These are phyloP conservation scores for Microctenopoma steveboyesi DNA, from an alignment of 2,797 vertebrate genomes.

Conservation along the genomic window DNA sequence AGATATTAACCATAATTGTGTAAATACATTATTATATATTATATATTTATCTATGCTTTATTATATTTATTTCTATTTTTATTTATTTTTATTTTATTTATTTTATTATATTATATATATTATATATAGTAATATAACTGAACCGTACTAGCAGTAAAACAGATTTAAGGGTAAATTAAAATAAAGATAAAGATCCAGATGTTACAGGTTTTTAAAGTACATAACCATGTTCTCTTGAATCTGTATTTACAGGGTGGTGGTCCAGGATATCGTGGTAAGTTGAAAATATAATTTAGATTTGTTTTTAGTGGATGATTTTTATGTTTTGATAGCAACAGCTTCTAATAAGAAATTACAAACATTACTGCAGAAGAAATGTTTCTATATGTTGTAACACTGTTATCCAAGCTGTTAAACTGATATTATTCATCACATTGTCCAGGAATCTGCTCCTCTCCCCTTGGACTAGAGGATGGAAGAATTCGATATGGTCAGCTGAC, in stretches of 20 bases:
- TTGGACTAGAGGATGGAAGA: slow-evolving; percentile 86
- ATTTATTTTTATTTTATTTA: no score
- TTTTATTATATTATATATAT: no score
- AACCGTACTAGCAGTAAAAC: no score
- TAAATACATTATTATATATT: no score
- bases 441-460: slow-evolving; percentile 83
- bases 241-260: slow-evolving; percentile 64
- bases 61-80: no score
- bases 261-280: slow-evolving; percentile 75
- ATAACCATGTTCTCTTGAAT: neutral
- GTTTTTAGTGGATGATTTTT: neutral
- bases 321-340: neutral
- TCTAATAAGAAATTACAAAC: neutral
- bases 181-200: neutral
- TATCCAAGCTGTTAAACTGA: neutral
- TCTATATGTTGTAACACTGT: neutral
- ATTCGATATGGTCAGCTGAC: slow-evolving; percentile 85
- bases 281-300: neutral
- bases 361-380: neutral
- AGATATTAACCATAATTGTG: no score
- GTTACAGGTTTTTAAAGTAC: neutral
- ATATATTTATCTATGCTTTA: no score
- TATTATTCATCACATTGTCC: neutral
- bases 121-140: no score
- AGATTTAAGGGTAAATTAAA: neutral